Percentiles rank a stretch among this genome's conserved stretches.
Conservation (phyloP, 2,797 vertebrate species). For the Coilia nasus region DNA sequence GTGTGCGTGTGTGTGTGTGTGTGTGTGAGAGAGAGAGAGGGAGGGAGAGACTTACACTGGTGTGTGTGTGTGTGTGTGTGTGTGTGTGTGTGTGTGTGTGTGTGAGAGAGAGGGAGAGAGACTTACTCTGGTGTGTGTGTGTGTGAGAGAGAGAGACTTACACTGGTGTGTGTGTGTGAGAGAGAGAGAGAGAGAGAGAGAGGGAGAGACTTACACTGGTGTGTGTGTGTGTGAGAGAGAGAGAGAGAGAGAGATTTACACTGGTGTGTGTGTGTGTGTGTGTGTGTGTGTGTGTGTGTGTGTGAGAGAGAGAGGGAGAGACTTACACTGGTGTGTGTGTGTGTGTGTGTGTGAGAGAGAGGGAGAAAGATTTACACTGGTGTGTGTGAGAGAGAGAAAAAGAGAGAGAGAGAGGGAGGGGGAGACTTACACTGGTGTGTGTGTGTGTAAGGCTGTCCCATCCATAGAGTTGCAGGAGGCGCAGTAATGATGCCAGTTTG, state of each 20-base stretch:
- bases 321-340: not conserved
- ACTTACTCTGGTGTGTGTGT: no score
- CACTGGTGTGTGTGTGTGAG: not conserved
- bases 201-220: not conserved
- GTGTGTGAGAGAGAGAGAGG: no score
- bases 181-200: not conserved
- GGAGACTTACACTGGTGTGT: slow-evolving; percentile 91
- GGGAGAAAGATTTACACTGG: slow-evolving; percentile 84
- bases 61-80: no score
- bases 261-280: not conserved
- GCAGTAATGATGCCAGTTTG: slow-evolving; percentile 91
- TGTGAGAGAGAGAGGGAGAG: not conserved
- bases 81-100: not conserved
- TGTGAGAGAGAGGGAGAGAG: no score
- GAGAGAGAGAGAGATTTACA: not conserved
- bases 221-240: not conserved
- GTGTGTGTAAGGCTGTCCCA: slow-evolving; percentile 91
- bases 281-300: not conserved
- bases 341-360: not conserved
- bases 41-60: no score
- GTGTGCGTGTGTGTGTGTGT: no score
- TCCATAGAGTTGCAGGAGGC: slow-evolving; percentile 89
- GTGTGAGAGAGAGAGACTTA: no score
- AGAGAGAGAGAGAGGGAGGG: no score
- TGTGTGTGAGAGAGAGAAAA: slow-evolving; percentile 79